Base-by-base conservation (phyloP, 2,797 vertebrate genomes). In the Halcyon chelicuti region DNA sequence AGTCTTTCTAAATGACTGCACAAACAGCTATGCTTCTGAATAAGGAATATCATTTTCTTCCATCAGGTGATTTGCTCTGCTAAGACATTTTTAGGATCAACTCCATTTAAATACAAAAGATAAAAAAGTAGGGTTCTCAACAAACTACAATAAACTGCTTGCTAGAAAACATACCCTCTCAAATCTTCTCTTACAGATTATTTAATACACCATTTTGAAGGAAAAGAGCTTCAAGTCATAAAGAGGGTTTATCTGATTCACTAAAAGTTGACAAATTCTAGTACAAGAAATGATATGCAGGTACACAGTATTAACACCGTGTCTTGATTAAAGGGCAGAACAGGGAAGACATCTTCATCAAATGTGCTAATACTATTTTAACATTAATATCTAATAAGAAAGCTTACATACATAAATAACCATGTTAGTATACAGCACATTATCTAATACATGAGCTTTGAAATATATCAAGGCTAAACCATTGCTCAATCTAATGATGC, bases 301-400 rank as follows among this genome's bases (percentile, higher is more conserved):
- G 42, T 35, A 70, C 8, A 57, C 75, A 55, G 29, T 39, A 90
- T 86, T 96, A 97, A 73, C 46, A 86, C 33, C 1, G 0, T 31
- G 51, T 81, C 88, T 92, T 88, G 78, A 96, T 93, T 96, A 92
- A 94, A 93, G 83, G 51, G 75, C 74, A 95, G 70, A 95, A 95
- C 44, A 93, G 88, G 70, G 62, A 94, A 93, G 76, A 66, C 67
- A 86, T 90, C 94, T 95, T 78, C 80, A 87, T 73, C 66, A 94
- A 95, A 88, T 35, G 86, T 60, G 75, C 58, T 44, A 68, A 29
- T 87, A 95, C 90, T 88, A 94, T 88, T 95, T 95, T 92, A 90
- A 84, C 90, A 95, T 97, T 92, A 96, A 90, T 93, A 94, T 75
- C 86, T 96, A 90, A 96, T 94, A 51, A 90, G 74, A 96, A 96